A percentile compares a stretch with the other conserved stretches of the same genome.
Conservation (phyloP, 2,888 invertebrate genomes). For the Daptonema setosum region DNA sequence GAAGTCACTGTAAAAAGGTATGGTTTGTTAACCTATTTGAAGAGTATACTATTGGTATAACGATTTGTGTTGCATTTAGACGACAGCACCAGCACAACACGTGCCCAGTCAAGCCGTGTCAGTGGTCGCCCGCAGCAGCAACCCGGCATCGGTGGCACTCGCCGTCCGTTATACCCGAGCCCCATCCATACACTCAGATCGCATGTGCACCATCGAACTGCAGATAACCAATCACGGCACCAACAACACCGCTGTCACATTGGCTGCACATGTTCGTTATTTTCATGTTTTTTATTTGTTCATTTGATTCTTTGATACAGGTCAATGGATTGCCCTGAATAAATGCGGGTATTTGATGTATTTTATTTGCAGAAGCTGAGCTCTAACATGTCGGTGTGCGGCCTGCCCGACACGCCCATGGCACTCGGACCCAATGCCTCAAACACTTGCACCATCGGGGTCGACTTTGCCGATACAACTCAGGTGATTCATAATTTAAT, state of each 20-base stretch:
- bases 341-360: too few relatives aligned
- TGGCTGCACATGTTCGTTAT: too few relatives aligned
- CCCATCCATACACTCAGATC: constrained; percentile 55
- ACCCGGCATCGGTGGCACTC: too few relatives aligned
- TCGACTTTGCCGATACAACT: constrained; percentile 32
- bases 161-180: constrained; percentile 47
- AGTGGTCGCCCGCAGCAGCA: constrained; percentile 32
- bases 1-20: too few relatives aligned
- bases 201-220: constrained; percentile 60
- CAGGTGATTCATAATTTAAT: constrained; percentile 35
- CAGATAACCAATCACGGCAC: constrained; percentile 54
- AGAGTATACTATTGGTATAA: too few relatives aligned
- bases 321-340: too few relatives aligned
- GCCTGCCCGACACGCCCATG: constrained; percentile 45
- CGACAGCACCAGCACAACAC: constrained; percentile 9
- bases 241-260: too few relatives aligned
- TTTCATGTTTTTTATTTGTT: too few relatives aligned
- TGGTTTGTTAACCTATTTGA: too few relatives aligned
- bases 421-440: constrained; percentile 10
- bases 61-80: too few relatives aligned
- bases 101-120: constrained; percentile 17
- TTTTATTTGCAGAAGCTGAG: constrained; percentile 29
- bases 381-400: constrained; percentile 50
- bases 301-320: too few relatives aligned
- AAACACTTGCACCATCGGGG: constrained; percentile 24